A percentile compares a stretch with the other conserved stretches of the same genome.
Evolutionary conservation across 2,113 vertebrate species (phyloP).

Genomic region (Hippocampus abdominalis): DNA sequence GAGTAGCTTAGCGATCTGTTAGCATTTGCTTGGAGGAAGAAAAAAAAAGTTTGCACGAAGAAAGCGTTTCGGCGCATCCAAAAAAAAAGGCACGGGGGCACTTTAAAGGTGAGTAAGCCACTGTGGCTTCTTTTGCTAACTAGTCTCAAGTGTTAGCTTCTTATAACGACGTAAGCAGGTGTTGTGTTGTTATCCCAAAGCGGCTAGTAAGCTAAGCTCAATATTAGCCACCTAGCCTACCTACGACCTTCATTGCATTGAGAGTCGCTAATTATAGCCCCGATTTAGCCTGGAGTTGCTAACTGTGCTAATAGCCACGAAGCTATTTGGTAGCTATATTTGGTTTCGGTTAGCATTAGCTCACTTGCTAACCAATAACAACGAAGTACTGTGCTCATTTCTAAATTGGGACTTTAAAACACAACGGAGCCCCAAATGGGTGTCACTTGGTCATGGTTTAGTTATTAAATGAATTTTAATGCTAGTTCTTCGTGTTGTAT

Average conservation of each 20-base stretch:
- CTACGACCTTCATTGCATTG: constrained; percentile 57
- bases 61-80: not conserved
- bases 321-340: constrained; percentile 13
- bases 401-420: not conserved
- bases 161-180: constrained; percentile 60
- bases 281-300: constrained; percentile 19
- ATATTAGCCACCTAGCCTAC: constrained; percentile 26
- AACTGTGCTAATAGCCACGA: constrained; percentile 13
- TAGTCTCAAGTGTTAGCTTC: constrained; percentile 31
- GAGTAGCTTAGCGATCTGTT: constrained; percentile 8
- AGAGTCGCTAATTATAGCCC: constrained; percentile 25
- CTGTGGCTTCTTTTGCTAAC: constrained; percentile 6
- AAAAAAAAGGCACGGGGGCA: not conserved
- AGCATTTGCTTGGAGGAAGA: not conserved
- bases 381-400: constrained; percentile 11
- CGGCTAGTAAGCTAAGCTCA: constrained; percentile 22
- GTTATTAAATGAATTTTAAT: not conserved
- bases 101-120: constrained; percentile 47
- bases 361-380: constrained; percentile 32
- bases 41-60: constrained; percentile 7
- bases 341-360: constrained; percentile 33
- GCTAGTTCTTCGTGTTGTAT: not conserved
- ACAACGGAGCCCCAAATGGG: not conserved
- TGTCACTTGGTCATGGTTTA: not conserved
- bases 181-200: constrained; percentile 55